phyloP scores from a whole-genome alignment of 2,888 invertebrate genomes.

The Stenolophus ochropezus region DNA sequence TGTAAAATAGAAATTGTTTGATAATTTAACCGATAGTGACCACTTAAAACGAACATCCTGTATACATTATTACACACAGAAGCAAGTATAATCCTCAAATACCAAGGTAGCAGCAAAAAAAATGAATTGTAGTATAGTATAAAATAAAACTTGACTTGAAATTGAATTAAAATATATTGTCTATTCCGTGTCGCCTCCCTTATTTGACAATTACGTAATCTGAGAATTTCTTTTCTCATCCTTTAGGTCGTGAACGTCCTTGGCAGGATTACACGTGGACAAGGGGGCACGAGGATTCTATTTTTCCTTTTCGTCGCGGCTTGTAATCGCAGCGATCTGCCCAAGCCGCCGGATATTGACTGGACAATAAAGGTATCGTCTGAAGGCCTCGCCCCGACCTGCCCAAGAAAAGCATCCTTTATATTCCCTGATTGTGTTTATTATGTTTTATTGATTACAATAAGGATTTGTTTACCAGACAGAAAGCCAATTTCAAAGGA shows the following conservation, averaged over 20 bases:
- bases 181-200: too few relatives aligned
- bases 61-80: too few relatives aligned
- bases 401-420: conserved; percentile 37
- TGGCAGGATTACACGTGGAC: background rate
- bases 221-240: background rate
- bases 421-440: conserved; percentile 48
- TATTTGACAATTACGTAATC: too few relatives aligned
- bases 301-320: conserved; percentile 23
- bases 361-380: conserved; percentile 45
- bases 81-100: too few relatives aligned
- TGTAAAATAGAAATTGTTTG: too few relatives aligned
- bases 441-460: conserved; percentile 48
- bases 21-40: too few relatives aligned
- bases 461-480: background rate
- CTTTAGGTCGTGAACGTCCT: background rate
- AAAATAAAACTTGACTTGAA: too few relatives aligned
- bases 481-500: background rate
- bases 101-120: too few relatives aligned
- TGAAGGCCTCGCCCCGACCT: background rate
- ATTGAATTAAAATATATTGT: too few relatives aligned
- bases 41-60: too few relatives aligned
- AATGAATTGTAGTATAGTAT: too few relatives aligned
- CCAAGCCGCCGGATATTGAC: conserved; percentile 38
- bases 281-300: conserved; percentile 5
- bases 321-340: conserved; percentile 33